Evolutionary conservation across 2,113 vertebrate species (phyloP), one percentile per base, ranked within the genome.

Genomic region (Dasypus novemcinctus): DNA sequence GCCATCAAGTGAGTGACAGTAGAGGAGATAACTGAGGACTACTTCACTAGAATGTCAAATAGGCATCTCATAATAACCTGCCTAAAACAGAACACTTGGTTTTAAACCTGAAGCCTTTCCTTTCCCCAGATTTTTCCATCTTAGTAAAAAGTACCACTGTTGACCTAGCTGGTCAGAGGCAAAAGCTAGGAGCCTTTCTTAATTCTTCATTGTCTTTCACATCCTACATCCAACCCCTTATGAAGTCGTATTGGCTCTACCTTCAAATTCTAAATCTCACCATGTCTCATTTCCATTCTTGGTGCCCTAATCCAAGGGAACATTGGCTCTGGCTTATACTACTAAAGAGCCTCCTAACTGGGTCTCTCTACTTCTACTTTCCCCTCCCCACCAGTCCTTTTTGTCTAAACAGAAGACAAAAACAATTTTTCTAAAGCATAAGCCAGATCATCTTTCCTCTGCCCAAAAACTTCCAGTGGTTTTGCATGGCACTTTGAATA

Each of bases 401-500:
- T 74, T 89, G 74, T 82, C 68, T 82, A 23, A 31, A 54, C 9
- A 66, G 14, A 84, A 54, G 49, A 66, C 68, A 57, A 80, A 80
- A 49, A 31, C 54, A 14, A 43, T 88, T 6, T 74, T 63, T 81
- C 43, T 54, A 21, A 89, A 75, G 23, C 57, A 17, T 43, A 82
- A n/a, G 43, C 27, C 57, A 87, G n/a, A 29, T 75, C 23, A 54
- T 88, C 76, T 69, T 88, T 83, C 41, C n/a, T 84, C 63, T 78
- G 20, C 52, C 78, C n/a, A 76, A 52, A 76, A 71, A 9, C 52
- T 69, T 83, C 17, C 33, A 41, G 3, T 69, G 63, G 29, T 11
- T 78, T 92, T 63, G 29, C 52, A 29, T 63, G 21, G 83, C 61
- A 88, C 49, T 82, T 82, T n/a, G n/a, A 83, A 46, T 87, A 95